These are phyloP conservation scores for Phyllotreta cruciferae DNA, from an alignment of 2,888 invertebrate genomes.

Conservation along the genomic window DNA sequence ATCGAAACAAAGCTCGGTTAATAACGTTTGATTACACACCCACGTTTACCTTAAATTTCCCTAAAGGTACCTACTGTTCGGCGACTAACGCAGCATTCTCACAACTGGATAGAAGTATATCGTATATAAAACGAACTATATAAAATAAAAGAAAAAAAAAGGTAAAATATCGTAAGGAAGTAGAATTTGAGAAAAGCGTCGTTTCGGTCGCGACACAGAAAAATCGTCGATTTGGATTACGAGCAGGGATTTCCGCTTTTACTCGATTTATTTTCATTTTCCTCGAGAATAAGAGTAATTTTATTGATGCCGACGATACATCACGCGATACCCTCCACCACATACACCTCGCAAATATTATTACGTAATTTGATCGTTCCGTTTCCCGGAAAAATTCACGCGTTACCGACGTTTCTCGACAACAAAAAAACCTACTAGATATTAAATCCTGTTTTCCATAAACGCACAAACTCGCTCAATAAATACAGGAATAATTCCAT, in stretches of 20 bases:
- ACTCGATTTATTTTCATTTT: conserved; percentile 42
- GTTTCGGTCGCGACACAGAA: conserved; percentile 43
- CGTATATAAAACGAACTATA: conserved; percentile 2
- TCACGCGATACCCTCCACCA: conserved; percentile 32
- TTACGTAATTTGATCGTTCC: conserved; percentile 18
- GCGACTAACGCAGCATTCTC: too few relatives aligned
- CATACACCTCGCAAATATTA: conserved; percentile 14
- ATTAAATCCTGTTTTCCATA: conserved; percentile 3
- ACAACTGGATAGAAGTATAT: too few relatives aligned
- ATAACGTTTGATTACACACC: conserved; percentile 13
- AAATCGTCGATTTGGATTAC: conserved; percentile 48
- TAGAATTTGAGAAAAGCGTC: conserved; percentile 37
- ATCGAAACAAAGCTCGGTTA: conserved; percentile 41
- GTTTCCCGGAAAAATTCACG: not conserved
- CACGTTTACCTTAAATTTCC: too few relatives aligned
- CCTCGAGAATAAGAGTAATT: conserved; percentile 39
- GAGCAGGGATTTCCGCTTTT: conserved; percentile 39
- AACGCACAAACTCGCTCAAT: conserved; percentile 8
- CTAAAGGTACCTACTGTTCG: not conserved
- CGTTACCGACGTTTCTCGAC: too few relatives aligned
- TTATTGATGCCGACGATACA: conserved; percentile 39
- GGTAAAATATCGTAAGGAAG: conserved; percentile 31
- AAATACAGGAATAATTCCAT: conserved; percentile 10
- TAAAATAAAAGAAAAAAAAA: conserved; percentile 26
- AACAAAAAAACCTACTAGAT: too few relatives aligned